Conservation (phyloP, 2,888 invertebrate species). For the Timandra comae region DNA sequence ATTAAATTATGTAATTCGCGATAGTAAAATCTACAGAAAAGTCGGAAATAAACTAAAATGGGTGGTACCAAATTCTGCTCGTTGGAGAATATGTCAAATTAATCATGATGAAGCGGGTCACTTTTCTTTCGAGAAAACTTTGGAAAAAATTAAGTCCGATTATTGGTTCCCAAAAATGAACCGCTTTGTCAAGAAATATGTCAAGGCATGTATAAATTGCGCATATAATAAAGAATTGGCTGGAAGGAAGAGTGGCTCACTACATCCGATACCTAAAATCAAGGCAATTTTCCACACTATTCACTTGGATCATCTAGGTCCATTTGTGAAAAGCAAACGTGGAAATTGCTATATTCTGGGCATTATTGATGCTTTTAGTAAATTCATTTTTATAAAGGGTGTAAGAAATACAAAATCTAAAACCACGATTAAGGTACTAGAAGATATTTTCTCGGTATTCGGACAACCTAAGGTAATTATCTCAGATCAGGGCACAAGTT, state of each 20-base stretch:
- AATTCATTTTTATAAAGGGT: conserved; percentile 15
- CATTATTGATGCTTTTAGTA: conserved; percentile 18
- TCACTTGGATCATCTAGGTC: conserved; percentile 24
- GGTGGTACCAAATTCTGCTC: conserved; percentile 4
- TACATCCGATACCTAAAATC: conserved; percentile 20
- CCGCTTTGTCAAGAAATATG: conserved; percentile 40
- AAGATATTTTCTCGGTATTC: conserved; percentile 12
- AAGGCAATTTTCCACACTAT: conserved; percentile 18
- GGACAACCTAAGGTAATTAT: conserved; percentile 12
- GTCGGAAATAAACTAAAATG: background rate
- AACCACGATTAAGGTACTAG: conserved; percentile 10
- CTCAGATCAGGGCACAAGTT: too few species aligned
- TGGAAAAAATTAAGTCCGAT: conserved; percentile 26
- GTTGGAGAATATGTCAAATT: conserved; percentile 9
- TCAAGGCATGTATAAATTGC: conserved; percentile 22
- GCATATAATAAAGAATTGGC: conserved; percentile 16
- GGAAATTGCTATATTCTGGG: conserved; percentile 18
- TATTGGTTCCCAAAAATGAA: conserved; percentile 51
- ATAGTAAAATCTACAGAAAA: background rate
- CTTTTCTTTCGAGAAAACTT: background rate
- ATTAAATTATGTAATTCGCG: background rate
- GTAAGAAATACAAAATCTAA: conserved; percentile 8
- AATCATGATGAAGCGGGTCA: conserved; percentile 5
- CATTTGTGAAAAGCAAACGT: conserved; percentile 15
- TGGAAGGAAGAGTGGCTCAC: conserved; percentile 18